Evolutionary conservation across 1,140 invertebrate species (phyloP), one percentile per base, ranked within the genome.

Genomic region (Drosophila paulistorum): DNA sequence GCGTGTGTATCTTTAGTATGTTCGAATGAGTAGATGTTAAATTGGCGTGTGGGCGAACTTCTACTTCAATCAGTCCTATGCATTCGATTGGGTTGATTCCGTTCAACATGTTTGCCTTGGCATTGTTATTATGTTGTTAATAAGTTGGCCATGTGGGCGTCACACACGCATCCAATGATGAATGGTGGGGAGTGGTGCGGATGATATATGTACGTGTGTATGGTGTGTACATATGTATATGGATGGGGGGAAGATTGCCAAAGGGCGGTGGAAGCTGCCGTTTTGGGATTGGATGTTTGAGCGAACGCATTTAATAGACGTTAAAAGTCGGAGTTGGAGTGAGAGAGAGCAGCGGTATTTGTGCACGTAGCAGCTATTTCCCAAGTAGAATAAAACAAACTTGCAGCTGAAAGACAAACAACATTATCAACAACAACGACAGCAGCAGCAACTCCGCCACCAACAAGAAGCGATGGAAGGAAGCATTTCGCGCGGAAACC

Each of bases 71-170:
- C 17, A 20, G 20, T 51, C 7, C 17, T 20, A 51, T 23, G 20
- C 45, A 51, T 51, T 51, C 39, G 30, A 26, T 41, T 30, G 20
- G 57, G 63, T 11, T 51, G 45, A 20, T 51, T 23, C n/a, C 51
- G 26, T 57, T 69, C 65, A 60, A 63, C 59, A 70, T 81, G 79
- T 81, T 81, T 73, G 73, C 65, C 35, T 39, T 51, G 69, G 64
- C 54, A 67, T 69, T 84, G 74, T 80, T 85, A 81, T 85, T 81
- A 75, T 72, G 71, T 67, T 81, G 65, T 70, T 85, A 85, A 81
- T 85, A 85, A 81, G 81, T 78, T 75, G 73, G 58, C 45, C 63
- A 65, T 71, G 80, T 65, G 65, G 65, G 65, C 45, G 76, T 58
- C 45, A 14, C 26, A 54, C 42, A 23, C 37, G 17, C 45, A 62